A percentile compares a stretch with the other conserved stretches of the same genome.
Conservation (phyloP, 2,797 vertebrate genomes). For the Epinephelus awoara region DNA sequence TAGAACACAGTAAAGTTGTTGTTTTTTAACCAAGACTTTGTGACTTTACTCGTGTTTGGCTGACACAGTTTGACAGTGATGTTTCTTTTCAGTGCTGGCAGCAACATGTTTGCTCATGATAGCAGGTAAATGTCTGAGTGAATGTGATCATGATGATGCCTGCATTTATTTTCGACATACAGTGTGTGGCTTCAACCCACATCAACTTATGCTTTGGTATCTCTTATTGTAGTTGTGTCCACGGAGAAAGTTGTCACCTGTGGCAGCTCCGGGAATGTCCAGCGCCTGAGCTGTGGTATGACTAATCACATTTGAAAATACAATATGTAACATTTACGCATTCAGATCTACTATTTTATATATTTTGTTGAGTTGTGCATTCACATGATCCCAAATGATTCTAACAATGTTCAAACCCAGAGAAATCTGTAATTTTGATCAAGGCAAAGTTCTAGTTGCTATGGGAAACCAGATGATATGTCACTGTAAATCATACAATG, state of each 20-base stretch:
- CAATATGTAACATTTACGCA: too few species aligned
- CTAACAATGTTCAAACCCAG: too few species aligned
- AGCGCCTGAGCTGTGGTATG: slow-evolving; percentile 41
- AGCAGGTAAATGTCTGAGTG: slow-evolving; percentile 15
- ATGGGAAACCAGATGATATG: too few species aligned
- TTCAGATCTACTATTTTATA: too few species aligned
- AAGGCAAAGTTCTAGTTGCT: too few species aligned
- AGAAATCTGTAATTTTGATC: too few species aligned
- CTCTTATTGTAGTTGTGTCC: slow-evolving; percentile 2
- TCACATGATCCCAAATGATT: too few species aligned
- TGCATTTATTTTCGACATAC: background rate
- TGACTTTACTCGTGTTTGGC: background rate
- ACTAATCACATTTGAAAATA: background rate
- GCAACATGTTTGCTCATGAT: background rate
- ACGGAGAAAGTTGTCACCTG: slow-evolving; percentile 15
- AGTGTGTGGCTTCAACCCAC: background rate
- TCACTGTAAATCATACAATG: too few species aligned
- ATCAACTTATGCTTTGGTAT: background rate
- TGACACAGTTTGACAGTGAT: slow-evolving; percentile 2
- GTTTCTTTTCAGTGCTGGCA: slow-evolving; percentile 32
- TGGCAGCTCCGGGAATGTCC: background rate
- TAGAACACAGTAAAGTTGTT: too few species aligned
- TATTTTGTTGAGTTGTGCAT: too few species aligned
- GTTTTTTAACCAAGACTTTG: too few species aligned
- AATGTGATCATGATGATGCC: background rate